These are phyloP conservation scores for Noctua janthina DNA, from an alignment of 2,888 invertebrate genomes.

Conservation along the genomic window DNA sequence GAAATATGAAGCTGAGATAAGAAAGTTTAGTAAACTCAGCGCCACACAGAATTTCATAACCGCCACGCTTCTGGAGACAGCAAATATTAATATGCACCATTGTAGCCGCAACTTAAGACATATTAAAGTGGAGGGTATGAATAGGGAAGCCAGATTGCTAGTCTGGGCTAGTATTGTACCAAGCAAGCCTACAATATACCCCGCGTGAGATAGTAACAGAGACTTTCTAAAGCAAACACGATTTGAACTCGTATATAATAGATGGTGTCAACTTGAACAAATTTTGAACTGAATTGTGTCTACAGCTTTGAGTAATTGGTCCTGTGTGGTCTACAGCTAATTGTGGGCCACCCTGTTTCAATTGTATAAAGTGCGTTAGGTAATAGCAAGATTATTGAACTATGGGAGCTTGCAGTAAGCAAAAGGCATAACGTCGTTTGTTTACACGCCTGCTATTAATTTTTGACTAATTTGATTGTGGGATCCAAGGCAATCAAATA, in stretches of 20 bases:
- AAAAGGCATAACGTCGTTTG: no score
- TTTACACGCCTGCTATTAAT: background rate
- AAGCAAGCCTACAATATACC: conserved; percentile 55
- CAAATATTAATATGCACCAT: conserved; percentile 64
- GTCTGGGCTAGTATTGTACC: conserved; percentile 43
- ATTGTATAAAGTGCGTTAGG: background rate
- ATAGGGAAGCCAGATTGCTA: conserved; percentile 58
- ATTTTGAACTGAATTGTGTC: conserved; percentile 52
- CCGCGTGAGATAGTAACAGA: conserved; percentile 48
- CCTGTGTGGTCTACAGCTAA: conserved; percentile 49
- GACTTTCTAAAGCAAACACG: conserved; percentile 65
- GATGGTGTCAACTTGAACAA: conserved; percentile 59
- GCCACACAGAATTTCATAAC: conserved; percentile 61
- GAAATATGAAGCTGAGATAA: conserved; percentile 62
- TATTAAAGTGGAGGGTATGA: conserved; percentile 64
- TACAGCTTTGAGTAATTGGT: conserved; percentile 55
- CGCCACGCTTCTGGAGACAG: conserved; percentile 51
- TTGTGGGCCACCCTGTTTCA: conserved; percentile 23
- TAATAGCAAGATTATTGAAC: background rate
- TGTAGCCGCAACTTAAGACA: conserved; percentile 57
- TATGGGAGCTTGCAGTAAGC: no score
- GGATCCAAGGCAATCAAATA: background rate
- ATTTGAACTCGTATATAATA: conserved; percentile 57
- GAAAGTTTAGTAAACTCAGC: conserved; percentile 63
- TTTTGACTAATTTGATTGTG: background rate